Percentiles rank a stretch among this genome's conserved stretches.
Evolutionary conservation across 2,888 invertebrate species (phyloP).

Genomic region (Dascillus cervinus): DNA sequence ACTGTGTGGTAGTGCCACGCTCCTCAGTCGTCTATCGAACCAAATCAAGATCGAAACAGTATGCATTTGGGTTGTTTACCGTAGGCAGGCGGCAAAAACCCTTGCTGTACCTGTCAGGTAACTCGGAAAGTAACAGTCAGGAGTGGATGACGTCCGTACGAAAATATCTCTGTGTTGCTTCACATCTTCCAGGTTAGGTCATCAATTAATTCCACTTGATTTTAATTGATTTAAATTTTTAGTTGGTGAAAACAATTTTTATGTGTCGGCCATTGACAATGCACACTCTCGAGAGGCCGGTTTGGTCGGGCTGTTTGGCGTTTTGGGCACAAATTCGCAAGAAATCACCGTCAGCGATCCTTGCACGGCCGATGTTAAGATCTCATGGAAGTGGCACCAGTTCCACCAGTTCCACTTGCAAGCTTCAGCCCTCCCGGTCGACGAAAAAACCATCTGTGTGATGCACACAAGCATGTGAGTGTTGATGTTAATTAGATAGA

Average conservation of each 20-base stretch:
- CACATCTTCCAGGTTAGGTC: slow-evolving; percentile 35
- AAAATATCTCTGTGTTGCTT: slow-evolving; percentile 43
- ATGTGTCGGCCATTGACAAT: slow-evolving; percentile 56
- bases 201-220: neutral
- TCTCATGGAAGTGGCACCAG: slow-evolving; percentile 53
- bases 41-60: slow-evolving; percentile 57
- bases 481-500: neutral
- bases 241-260: slow-evolving; percentile 47
- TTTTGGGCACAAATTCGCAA: slow-evolving; percentile 46
- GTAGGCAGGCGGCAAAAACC: slow-evolving; percentile 52
- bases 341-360: slow-evolving; percentile 52
- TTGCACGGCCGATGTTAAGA: slow-evolving; percentile 43
- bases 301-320: slow-evolving; percentile 51
- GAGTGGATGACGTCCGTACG: slow-evolving; percentile 61
- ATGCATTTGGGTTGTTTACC: slow-evolving; percentile 62
- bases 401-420: slow-evolving; percentile 50
- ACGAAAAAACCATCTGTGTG: slow-evolving; percentile 53
- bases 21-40: slow-evolving; percentile 55
- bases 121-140: slow-evolving; percentile 57
- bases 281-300: slow-evolving; percentile 55
- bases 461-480: slow-evolving; percentile 54
- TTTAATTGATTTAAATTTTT: slow-evolving; percentile 6
- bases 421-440: slow-evolving; percentile 43
- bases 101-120: slow-evolving; percentile 56
- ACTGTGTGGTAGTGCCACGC: slow-evolving; percentile 49